Evolutionary conservation across 2,113 vertebrate genomes (phyloP).

Genomic region (Cottus gobio): DNA sequence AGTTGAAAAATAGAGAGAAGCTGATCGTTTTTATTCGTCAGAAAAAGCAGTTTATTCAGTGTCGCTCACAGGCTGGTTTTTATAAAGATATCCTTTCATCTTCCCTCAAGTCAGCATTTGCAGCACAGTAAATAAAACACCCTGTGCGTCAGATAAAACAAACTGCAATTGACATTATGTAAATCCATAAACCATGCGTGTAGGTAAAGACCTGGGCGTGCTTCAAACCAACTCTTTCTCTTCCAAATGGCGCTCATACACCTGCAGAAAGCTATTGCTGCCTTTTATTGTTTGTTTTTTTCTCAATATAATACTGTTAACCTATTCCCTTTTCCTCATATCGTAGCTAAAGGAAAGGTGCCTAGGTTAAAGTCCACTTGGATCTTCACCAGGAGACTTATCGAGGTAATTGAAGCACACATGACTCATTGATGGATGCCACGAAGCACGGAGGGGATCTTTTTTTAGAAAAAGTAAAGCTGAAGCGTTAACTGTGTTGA

Average conservation of each 20-base stretch:
- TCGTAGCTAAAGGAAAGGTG: background rate
- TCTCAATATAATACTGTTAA: background rate
- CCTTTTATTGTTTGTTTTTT: too few relatives aligned
- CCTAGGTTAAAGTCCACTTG: background rate
- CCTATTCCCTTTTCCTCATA: background rate
- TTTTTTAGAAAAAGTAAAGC: background rate
- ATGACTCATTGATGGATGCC: background rate
- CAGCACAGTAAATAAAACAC: background rate
- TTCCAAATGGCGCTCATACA: background rate
- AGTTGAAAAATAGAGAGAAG: background rate
- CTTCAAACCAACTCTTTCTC: background rate
- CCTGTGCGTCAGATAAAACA: background rate
- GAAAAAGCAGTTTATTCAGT: background rate
- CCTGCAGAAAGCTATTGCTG: background rate
- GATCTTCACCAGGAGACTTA: background rate
- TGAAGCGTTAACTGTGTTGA: background rate
- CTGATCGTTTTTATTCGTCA: background rate
- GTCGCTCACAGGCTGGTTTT: constrained; percentile 10
- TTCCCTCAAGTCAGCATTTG: background rate
- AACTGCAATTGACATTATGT: background rate
- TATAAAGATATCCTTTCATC: constrained; percentile 1
- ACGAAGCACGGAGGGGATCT: background rate
- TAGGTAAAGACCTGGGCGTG: background rate
- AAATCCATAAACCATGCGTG: background rate
- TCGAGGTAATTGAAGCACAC: background rate